A percentile compares a stretch with the other conserved stretches of the same genome.
These are phyloP conservation scores for Panopea generosa DNA, from an alignment of 2,888 invertebrate species.

Conservation along the genomic window DNA sequence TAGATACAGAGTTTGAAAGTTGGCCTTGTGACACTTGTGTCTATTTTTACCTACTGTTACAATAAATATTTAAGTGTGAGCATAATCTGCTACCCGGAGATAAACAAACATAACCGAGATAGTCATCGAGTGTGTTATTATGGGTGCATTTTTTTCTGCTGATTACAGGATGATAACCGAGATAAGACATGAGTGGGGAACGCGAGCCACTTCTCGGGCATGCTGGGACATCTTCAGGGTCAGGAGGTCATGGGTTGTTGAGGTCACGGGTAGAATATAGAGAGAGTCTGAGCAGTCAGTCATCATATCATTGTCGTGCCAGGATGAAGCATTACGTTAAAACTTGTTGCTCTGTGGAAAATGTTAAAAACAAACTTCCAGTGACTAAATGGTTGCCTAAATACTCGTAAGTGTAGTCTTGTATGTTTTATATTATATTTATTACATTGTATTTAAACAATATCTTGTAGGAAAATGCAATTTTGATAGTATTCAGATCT, in stretches of 20 bases:
- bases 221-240: constrained; percentile 31
- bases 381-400: constrained; percentile 79
- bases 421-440: constrained; percentile 12
- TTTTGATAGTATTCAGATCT: no score
- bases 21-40: no score
- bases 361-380: constrained; percentile 75
- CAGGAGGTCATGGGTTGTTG: constrained; percentile 37
- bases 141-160: constrained; percentile 14
- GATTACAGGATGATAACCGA: constrained; percentile 41
- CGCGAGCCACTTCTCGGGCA: constrained; percentile 58
- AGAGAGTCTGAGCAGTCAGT: constrained; percentile 10
- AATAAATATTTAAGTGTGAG: no score
- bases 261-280: constrained; percentile 21
- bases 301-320: not conserved
- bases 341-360: constrained; percentile 68
- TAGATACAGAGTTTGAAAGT: no score
- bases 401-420: constrained; percentile 72
- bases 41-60: no score
- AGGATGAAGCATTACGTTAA: constrained; percentile 60
- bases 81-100: no score
- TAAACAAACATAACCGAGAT: no score
- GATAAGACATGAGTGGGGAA: constrained; percentile 54
- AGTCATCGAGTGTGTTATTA: not conserved
- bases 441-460: no score
- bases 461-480: no score